A percentile compares a stretch with the other conserved stretches of the same genome.
Conservation (phyloP, 2,797 vertebrate genomes). For the Tauraco hartlaubi region DNA sequence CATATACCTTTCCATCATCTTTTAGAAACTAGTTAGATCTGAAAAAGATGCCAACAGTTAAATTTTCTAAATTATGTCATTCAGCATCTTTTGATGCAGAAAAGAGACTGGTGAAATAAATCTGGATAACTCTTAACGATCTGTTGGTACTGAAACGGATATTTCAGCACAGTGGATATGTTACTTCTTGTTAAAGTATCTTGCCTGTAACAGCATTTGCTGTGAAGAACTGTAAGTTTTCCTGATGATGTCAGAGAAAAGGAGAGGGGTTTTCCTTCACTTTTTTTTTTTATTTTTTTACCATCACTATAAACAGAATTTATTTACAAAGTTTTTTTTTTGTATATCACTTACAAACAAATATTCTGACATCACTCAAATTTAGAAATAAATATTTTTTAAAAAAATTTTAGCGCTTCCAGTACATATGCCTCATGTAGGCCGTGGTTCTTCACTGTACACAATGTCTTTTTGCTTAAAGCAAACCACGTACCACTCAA, state of each 20-base stretch:
- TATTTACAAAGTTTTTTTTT: background rate
- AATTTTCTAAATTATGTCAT: background rate
- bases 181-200: background rate
- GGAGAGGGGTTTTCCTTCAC: background rate
- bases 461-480: background rate
- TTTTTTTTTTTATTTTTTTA: background rate
- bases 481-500: background rate
- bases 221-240: background rate
- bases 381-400: background rate
- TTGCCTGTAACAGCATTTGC: background rate
- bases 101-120: background rate
- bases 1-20: background rate
- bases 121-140: background rate
- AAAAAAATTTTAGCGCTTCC: background rate
- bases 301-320: background rate
- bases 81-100: background rate
- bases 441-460: background rate
- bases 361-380: background rate
- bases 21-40: background rate
- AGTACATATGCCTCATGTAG: background rate
- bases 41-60: background rate
- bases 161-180: background rate
- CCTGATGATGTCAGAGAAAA: background rate
- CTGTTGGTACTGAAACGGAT: background rate
- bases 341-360: background rate